Evolutionary conservation across 1,140 invertebrate genomes (phyloP).

Genomic region (Dinothrombium tinctorium): DNA sequence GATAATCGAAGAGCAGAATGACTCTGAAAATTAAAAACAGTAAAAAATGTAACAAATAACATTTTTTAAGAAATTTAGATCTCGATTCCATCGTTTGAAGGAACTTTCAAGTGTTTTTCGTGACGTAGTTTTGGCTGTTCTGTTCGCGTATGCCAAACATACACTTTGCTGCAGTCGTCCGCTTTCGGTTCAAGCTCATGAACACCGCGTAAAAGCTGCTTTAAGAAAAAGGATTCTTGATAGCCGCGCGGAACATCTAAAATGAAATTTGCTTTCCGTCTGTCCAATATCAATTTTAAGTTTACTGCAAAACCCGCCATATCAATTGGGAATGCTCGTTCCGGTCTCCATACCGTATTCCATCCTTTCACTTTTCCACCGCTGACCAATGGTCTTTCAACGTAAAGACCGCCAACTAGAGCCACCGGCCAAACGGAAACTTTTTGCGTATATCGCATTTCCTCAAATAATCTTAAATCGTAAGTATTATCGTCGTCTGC

Average conservation of each 20-base stretch:
- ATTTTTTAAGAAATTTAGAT: conserved; percentile 11
- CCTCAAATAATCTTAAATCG: conserved; percentile 60
- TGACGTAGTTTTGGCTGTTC: conserved; percentile 48
- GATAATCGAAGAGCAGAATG: neutral
- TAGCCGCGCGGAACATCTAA: conserved; percentile 58
- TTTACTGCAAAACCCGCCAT: conserved; percentile 97
- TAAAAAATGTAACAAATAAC: too few relatives aligned
- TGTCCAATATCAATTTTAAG: conserved; percentile 44
- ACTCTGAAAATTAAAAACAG: too few relatives aligned
- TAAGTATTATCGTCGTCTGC: conserved; percentile 98
- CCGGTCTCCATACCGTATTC: conserved; percentile 46
- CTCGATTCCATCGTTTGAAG: conserved; percentile 25
- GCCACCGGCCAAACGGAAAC: conserved; percentile 96
- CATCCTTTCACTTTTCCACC: conserved; percentile 49
- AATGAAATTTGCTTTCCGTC: conserved; percentile 53
- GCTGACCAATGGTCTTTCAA: conserved; percentile 45
- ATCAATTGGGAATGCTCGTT: conserved; percentile 78
- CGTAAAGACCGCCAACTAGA: conserved; percentile 59
- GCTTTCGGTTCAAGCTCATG: conserved; percentile 67
- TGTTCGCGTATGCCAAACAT: conserved; percentile 92
- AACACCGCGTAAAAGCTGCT: conserved; percentile 42
- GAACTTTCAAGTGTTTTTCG: conserved; percentile 28
- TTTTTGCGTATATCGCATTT: conserved; percentile 57
- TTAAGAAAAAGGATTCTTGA: conserved; percentile 73
- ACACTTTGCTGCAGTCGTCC: conserved; percentile 62